phyloP scores from a whole-genome alignment of 2,888 invertebrate species.

The Teleogryllus oceanicus region DNA sequence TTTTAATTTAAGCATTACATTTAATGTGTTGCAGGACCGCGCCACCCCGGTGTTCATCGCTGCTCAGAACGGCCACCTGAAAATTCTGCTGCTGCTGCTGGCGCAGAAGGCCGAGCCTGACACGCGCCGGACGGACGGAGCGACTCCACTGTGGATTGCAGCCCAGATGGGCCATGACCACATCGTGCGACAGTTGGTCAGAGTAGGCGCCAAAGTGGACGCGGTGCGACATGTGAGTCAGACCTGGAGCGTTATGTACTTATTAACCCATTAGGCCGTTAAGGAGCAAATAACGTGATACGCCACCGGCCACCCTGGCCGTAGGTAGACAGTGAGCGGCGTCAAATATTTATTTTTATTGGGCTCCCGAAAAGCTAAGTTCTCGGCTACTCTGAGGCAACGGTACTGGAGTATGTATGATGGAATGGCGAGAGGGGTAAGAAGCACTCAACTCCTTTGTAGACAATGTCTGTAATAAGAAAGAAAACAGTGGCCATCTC shows the following conservation, averaged over 20 bases:
- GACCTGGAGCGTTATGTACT: neutral
- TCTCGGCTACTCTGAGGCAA: too few species aligned
- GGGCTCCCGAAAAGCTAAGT: too few species aligned
- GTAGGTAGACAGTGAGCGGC: too few species aligned
- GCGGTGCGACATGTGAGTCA: conserved; percentile 68
- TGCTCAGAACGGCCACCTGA: conserved; percentile 88
- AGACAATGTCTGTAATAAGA: too few species aligned
- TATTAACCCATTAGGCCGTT: neutral
- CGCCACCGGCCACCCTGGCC: too few species aligned
- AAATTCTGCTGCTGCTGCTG: conserved; percentile 69
- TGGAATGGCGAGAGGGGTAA: too few species aligned
- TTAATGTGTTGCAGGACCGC: conserved; percentile 64
- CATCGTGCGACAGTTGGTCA: conserved; percentile 72
- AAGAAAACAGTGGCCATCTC: too few species aligned
- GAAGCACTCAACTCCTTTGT: too few species aligned
- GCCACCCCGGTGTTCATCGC: conserved; percentile 90
- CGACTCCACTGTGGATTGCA: conserved; percentile 90
- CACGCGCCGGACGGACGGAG: conserved; percentile 73
- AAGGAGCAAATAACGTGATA: too few species aligned
- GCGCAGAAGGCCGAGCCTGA: conserved; percentile 71
- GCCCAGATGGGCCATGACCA: conserved; percentile 91
- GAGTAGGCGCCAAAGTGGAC: conserved; percentile 76
- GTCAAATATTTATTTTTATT: too few species aligned
- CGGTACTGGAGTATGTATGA: too few species aligned
- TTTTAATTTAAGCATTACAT: too few species aligned